Evolutionary conservation across 2,113 vertebrate species (phyloP).

Genomic region (Siniperca knerii): DNA sequence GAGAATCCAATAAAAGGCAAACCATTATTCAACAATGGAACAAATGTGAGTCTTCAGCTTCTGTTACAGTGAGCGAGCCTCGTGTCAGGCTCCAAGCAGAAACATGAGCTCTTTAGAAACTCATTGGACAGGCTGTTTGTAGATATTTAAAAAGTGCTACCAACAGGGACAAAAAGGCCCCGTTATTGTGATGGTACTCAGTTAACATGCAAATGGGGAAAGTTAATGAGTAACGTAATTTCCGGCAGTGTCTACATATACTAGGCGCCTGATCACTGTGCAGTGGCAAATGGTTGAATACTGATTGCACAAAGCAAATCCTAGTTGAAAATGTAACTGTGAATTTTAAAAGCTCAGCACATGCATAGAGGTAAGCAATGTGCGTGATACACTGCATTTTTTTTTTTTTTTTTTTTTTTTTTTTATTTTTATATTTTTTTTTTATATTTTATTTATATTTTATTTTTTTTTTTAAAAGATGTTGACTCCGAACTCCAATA

Average conservation of each 20-base stretch:
- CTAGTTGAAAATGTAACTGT: neutral
- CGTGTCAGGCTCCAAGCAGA: neutral
- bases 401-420: too few species aligned
- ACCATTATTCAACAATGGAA: constrained; percentile 32
- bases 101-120: constrained; percentile 13
- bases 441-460: too few species aligned
- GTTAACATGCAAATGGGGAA: neutral
- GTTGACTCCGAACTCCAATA: neutral
- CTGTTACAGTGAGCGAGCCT: constrained; percentile 4
- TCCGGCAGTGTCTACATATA: neutral
- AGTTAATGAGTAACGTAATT: neutral
- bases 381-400: too few species aligned
- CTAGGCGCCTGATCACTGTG: neutral
- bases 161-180: neutral
- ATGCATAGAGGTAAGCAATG: too few species aligned
- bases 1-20: constrained; percentile 42
- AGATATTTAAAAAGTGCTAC: neutral
- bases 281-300: neutral
- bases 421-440: too few species aligned
- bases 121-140: constrained; percentile 1
- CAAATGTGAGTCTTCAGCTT: constrained; percentile 37
- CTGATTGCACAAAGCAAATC: neutral
- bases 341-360: neutral
- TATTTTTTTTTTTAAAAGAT: too few species aligned
- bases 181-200: neutral